These are phyloP conservation scores for Mesitornis unicolor DNA, from an alignment of 2,113 vertebrate genomes.

Conservation along the genomic window DNA sequence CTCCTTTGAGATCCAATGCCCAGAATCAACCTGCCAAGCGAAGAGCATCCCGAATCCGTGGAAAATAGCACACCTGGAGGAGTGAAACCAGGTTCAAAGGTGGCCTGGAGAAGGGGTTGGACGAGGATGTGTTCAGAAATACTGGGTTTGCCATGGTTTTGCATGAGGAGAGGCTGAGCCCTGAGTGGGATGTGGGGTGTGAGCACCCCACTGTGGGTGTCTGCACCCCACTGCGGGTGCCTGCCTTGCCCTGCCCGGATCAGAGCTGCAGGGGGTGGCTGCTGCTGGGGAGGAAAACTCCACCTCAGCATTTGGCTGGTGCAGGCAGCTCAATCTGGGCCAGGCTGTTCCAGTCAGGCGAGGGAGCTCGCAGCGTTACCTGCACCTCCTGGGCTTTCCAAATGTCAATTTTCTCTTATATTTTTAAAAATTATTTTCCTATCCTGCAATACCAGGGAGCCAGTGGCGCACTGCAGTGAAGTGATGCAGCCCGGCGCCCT, in stretches of 20 bases:
- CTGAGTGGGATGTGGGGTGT: background rate
- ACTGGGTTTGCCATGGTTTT: rapidly evolving
- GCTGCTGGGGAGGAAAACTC: background rate
- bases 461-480: background rate
- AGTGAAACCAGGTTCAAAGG: too few species aligned
- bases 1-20: background rate
- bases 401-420: background rate
- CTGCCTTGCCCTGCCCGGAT: background rate
- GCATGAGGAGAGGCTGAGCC: background rate
- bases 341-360: background rate
- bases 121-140: too few species aligned
- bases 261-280: background rate
- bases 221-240: too few species aligned
- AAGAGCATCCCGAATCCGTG: background rate
- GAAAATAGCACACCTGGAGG: too few species aligned
- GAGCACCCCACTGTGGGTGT: background rate
- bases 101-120: too few species aligned
- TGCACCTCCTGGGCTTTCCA: background rate
- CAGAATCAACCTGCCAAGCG: background rate
- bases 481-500: rapidly evolving
- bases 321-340: background rate
- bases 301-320: background rate
- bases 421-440: rapidly evolving
- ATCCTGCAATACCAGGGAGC: rapidly evolving
- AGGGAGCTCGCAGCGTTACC: background rate